Base-by-base conservation (phyloP, 2,113 vertebrate species). In the Etia nguti region DNA sequence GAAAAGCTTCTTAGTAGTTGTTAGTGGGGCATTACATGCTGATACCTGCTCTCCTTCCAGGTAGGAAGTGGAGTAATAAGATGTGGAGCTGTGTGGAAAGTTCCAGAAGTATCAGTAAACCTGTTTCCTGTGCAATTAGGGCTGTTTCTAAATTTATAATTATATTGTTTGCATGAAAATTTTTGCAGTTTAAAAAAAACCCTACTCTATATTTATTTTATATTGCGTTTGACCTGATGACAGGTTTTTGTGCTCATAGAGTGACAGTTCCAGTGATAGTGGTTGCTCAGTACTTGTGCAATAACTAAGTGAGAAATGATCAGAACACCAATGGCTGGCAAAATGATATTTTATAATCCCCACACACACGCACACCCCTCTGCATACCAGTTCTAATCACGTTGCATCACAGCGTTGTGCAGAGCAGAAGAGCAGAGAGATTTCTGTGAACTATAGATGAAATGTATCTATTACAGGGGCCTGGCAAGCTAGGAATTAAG, bases 1-100 rank as follows among this genome's bases (percentile, higher is more conserved):
- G 86, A 92, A 95, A 95, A 94, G 91, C 94, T 90, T 94, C 93
- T 96, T 95, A 96, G 92, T 85, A n/a, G 81, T 77, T 85, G 82
- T 87, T 87, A 87, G 56, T 41, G 83, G 85, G 55, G 86, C 36
- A 91, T 92, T 92, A 92, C 50, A 60, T 82, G 46, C 75, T 80
- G 55, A 81, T 89, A 89, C 86, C 82, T 93, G 81, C 90, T 92
- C 88, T 89, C 62, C 79, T 85, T 82, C 57, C 80, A 18, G 82
- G 10, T 50, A 83, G 87, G 82, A 92, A 93, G 90, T 88, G 81
- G 88, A 86, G 88, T 87, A 89, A 68, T 83, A 57, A 85, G 85
- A 29, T 11, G 56, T 36, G 22, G 79, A n/a, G 60, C 62, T 80
- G 73, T 89, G 54, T 82, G 70, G 75, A 91, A 88, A 38, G 16